Percentiles rank a stretch among this genome's conserved stretches.
phyloP scores from a whole-genome alignment of 2,113 vertebrate genomes.

The Macroglossus sobrinus region DNA sequence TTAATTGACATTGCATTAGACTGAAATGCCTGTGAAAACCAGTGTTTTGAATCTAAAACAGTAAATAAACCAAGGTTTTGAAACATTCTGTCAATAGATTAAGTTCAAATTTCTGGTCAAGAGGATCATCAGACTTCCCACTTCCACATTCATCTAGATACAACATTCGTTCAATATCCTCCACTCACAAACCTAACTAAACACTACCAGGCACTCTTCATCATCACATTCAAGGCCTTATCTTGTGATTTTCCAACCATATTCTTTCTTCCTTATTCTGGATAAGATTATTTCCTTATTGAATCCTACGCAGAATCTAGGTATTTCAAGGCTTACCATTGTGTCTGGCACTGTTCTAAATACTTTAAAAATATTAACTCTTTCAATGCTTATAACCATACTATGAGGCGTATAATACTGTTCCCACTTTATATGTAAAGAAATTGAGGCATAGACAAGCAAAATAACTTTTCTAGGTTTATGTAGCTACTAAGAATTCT shows the following conservation, averaged over 20 bases:
- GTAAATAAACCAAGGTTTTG: slow-evolving; percentile 31
- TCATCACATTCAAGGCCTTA: not conserved
- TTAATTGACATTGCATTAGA: not conserved
- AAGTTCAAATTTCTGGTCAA: slow-evolving; percentile 10
- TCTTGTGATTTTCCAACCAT: not conserved
- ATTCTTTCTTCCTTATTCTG: not conserved
- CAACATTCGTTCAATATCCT: not conserved
- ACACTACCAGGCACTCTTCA: not conserved
- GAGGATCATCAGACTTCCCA: not conserved
- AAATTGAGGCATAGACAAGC: not conserved
- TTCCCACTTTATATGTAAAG: not conserved
- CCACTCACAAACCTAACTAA: not conserved
- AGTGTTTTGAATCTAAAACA: slow-evolving; percentile 36
- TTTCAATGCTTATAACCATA: not conserved
- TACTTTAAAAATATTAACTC: not conserved
- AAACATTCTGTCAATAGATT: not conserved
- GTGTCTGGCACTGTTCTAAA: not conserved
- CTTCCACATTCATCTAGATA: not conserved
- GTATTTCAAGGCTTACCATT: not conserved
- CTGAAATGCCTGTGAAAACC: slow-evolving; percentile 17
- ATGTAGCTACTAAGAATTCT: not conserved
- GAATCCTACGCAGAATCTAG: not conserved
- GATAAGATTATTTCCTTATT: not conserved
- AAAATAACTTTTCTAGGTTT: not conserved
- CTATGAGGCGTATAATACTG: not conserved